phyloP scores from a whole-genome alignment of 1,140 invertebrate species.

The Doryteuthis pealeii region DNA sequence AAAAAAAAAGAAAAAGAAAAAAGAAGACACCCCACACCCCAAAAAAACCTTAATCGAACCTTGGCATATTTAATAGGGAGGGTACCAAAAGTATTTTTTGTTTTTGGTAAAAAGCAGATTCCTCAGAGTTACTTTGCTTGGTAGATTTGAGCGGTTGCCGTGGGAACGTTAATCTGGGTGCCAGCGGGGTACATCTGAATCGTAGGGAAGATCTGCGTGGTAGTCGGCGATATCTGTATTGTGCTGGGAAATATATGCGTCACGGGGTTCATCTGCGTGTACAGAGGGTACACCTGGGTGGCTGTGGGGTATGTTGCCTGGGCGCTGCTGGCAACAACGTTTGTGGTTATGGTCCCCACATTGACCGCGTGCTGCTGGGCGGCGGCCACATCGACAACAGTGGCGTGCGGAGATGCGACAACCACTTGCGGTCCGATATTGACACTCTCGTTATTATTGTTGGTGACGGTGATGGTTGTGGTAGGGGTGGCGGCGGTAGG shows the following conservation, averaged over 20 bases:
- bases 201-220: conserved; percentile 3
- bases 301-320: background rate
- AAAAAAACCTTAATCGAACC: too few relatives aligned
- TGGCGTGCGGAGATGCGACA: background rate
- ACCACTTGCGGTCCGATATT: background rate
- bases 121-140: background rate
- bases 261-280: conserved; percentile 1
- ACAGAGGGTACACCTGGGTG: background rate
- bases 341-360: background rate
- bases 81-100: too few relatives aligned
- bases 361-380: background rate
- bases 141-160: background rate
- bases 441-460: background rate
- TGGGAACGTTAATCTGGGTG: background rate
- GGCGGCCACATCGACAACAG: background rate
- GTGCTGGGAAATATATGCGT: conserved; percentile 1
- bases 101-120: too few relatives aligned
- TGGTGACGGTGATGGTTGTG: background rate
- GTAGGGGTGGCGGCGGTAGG: background rate
- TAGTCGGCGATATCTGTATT: background rate
- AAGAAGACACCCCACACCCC: too few relatives aligned
- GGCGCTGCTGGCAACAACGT: background rate
- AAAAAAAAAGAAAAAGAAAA: too few relatives aligned
- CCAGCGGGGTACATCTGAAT: background rate
- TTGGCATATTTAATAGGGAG: too few relatives aligned